These are phyloP conservation scores for Nephrotoma appendiculata DNA, from an alignment of 2,888 invertebrate genomes.

Conservation along the genomic window DNA sequence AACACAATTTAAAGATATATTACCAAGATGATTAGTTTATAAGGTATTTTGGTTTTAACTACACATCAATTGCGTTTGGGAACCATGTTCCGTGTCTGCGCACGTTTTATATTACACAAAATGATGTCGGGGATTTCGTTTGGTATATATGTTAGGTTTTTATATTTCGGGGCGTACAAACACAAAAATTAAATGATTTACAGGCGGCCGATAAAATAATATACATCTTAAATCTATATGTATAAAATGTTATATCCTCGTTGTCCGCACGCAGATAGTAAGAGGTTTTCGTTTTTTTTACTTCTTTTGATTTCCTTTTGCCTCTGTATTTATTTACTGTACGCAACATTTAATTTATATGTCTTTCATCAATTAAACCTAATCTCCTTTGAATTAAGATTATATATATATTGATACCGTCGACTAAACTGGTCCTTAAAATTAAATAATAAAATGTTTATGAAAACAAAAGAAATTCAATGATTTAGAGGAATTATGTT, in stretches of 20 bases:
- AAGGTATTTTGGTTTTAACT: not conserved
- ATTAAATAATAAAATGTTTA: not conserved
- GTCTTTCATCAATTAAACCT: not conserved
- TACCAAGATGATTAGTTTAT: not conserved
- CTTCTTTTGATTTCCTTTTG: not conserved
- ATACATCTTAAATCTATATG: not conserved
- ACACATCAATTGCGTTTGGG: not conserved
- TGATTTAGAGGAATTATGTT: not conserved
- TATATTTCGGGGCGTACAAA: not conserved
- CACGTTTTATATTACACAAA: not conserved
- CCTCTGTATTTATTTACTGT: not conserved
- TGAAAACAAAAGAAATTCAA: too few species aligned
- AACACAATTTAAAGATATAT: not conserved
- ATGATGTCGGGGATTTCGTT: not conserved
- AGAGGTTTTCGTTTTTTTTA: not conserved
- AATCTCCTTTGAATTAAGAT: not conserved
- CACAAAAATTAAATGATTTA: not conserved
- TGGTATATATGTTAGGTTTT: not conserved
- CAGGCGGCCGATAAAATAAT: not conserved
- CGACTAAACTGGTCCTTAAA: not conserved
- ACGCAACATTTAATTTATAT: not conserved
- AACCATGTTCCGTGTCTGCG: not conserved
- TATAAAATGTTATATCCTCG: not conserved
- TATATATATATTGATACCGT: not conserved
- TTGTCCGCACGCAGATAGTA: not conserved